Evolutionary conservation across 2,113 vertebrate species (phyloP).

Genomic region (Callionymus lyra): DNA sequence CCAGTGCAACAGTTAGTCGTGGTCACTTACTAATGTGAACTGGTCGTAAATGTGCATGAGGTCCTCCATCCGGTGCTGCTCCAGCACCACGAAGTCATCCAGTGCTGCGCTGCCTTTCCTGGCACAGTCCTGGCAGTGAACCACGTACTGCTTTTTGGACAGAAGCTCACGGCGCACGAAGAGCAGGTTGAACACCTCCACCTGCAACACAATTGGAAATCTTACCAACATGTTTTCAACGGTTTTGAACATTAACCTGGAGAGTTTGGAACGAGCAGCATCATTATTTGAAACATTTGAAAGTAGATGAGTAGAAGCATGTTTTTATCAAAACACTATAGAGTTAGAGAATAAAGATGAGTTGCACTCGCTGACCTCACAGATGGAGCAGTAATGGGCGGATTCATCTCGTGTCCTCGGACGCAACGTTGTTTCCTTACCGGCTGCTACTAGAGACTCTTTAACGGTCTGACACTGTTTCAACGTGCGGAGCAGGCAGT

Average conservation of each 20-base stretch:
- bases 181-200: conserved; percentile 97
- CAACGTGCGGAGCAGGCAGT: conserved; percentile 92
- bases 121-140: conserved; percentile 98
- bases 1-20: not conserved
- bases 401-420: conserved; percentile 88
- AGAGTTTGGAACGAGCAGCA: too few relatives aligned
- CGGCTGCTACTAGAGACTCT: conserved; percentile 80
- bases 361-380: conserved; percentile 73
- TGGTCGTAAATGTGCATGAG: conserved; percentile 98
- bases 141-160: conserved; percentile 83
- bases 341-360: not conserved
- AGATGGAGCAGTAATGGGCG: conserved; percentile 98
- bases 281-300: too few relatives aligned
- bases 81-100: conserved; percentile 96
- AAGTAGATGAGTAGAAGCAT: too few relatives aligned
- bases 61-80: conserved; percentile 96
- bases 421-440: conserved; percentile 89
- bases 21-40: conserved; percentile 96
- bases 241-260: too few relatives aligned
- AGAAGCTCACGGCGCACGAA: conserved; percentile 96
- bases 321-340: too few relatives aligned
- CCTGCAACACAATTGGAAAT: conserved; percentile 54
- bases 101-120: conserved; percentile 85
- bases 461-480: conserved; percentile 95
- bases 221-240: too few relatives aligned